Base-by-base conservation (phyloP, 2,797 vertebrate genomes). In the Cetoscarus ocellatus region DNA sequence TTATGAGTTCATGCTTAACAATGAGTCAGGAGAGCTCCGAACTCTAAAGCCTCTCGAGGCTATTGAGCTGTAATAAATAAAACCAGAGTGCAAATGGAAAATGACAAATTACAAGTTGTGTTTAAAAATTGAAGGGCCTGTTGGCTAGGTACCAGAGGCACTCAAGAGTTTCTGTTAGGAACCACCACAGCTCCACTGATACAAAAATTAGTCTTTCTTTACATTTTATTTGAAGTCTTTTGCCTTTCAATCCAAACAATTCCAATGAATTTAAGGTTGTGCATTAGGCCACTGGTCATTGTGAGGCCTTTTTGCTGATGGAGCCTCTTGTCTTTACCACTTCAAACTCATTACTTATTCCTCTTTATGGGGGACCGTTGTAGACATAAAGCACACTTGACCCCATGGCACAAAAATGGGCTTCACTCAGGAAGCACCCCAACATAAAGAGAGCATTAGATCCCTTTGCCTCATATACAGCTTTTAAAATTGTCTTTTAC, bases 301-400 rank as follows among this genome's bases (percentile, higher is more conserved):
- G 5, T 13, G 14, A 19, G 11, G 14, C 48, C 3, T 50, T 14
- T 35, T 42, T 3, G 1, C 48, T 35, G 17, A 62, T 43, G 19
- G 52, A 42, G 49, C 43, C 52, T 57, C 49, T 15, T 6, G 12
- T 58, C 6, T 63, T 57, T 44, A 10, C 14, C 12, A 7, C 36
- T 62, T 67, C 40, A 48, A 59, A 48, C 60, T 36, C 44, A 36
- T 61, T 60, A 52, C 19, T 69, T 64, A 53, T 59, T 13, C 43
- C 9, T 40, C 39, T 42, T 42, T 44, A 13, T 27, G 27, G 27
- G n/a, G 27, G 27, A 34, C 36, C 27, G 3, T n/a, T 40, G 14
- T 8, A 43, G 38, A 43, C 19, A 36, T n/a, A 42, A 57, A 5
- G 10, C 43, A 44, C 8, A 43, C 7, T 58, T 51, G n/a, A 8